Evolutionary conservation across 2,888 invertebrate genomes (phyloP).

Genomic region (Calliopum simillimum): DNA sequence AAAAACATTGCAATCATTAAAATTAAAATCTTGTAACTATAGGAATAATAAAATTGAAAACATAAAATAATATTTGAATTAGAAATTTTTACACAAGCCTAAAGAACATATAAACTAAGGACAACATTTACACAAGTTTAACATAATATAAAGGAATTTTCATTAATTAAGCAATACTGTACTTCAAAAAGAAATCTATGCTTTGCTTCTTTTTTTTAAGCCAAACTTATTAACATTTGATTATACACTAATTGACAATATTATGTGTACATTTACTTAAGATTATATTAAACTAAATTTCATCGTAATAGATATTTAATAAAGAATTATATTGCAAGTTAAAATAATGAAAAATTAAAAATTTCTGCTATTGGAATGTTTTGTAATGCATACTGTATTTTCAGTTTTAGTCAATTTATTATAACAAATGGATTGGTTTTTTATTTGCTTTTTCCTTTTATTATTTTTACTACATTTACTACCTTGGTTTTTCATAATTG

Average conservation of each 20-base stretch:
- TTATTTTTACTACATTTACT: constrained; percentile 15
- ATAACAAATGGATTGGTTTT: constrained; percentile 1
- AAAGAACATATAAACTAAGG: background rate
- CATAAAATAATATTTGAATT: constrained; percentile 14
- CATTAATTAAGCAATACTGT: constrained; percentile 36
- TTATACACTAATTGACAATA: constrained; percentile 8
- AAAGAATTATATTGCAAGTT: no score
- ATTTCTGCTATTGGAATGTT: constrained; percentile 57
- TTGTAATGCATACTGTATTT: constrained; percentile 10
- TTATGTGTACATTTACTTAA: background rate
- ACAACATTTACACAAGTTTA: constrained; percentile 21
- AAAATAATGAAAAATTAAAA: constrained; percentile 38
- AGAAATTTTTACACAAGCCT: background rate
- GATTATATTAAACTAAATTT: no score
- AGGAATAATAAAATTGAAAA: constrained; percentile 12
- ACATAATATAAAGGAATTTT: constrained; percentile 23
- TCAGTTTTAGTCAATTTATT: background rate
- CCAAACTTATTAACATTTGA: no score
- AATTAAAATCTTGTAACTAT: constrained; percentile 5
- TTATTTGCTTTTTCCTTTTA: constrained; percentile 6
- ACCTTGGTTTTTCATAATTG: background rate
- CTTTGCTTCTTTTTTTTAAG: background rate
- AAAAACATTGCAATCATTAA: background rate
- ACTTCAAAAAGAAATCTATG: constrained; percentile 9
- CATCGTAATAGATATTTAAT: no score